Conservation (phyloP, 2,797 vertebrate genomes). For the Catamblyrhynchus diadema region DNA sequence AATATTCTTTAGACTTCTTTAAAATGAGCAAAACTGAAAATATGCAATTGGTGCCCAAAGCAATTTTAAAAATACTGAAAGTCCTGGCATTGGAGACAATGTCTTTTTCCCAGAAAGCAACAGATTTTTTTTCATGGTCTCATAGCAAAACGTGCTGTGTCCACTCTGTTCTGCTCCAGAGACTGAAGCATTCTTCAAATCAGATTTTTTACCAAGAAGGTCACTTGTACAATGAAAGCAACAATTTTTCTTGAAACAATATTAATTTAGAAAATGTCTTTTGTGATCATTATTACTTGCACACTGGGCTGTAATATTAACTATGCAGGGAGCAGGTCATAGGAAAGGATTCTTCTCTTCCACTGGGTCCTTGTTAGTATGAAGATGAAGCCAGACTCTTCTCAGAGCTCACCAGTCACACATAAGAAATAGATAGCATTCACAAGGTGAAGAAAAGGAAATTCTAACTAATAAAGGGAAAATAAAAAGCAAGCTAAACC, state of each 20-base stretch:
- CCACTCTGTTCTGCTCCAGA: background rate
- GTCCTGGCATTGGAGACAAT: background rate
- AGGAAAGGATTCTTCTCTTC: background rate
- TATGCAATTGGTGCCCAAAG: background rate
- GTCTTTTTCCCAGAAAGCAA: background rate
- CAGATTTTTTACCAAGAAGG: background rate
- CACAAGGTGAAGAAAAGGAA: background rate
- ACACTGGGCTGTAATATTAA: background rate
- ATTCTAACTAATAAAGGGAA: background rate
- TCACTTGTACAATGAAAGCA: background rate
- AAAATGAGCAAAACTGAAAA: background rate
- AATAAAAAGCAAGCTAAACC: background rate
- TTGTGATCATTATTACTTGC: background rate
- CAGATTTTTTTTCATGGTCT: background rate
- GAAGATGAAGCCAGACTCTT: background rate
- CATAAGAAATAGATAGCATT: background rate
- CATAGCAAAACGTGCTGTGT: background rate
- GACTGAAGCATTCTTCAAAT: background rate
- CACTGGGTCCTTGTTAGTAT: background rate
- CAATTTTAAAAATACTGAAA: background rate
- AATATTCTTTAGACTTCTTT: background rate
- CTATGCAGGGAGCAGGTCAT: background rate
- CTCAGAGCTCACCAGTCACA: background rate
- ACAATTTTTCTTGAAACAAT: background rate
- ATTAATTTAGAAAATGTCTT: background rate